Evolutionary conservation across 2,888 invertebrate genomes (phyloP).

Genomic region (Caenorhabditis panamensis): DNA sequence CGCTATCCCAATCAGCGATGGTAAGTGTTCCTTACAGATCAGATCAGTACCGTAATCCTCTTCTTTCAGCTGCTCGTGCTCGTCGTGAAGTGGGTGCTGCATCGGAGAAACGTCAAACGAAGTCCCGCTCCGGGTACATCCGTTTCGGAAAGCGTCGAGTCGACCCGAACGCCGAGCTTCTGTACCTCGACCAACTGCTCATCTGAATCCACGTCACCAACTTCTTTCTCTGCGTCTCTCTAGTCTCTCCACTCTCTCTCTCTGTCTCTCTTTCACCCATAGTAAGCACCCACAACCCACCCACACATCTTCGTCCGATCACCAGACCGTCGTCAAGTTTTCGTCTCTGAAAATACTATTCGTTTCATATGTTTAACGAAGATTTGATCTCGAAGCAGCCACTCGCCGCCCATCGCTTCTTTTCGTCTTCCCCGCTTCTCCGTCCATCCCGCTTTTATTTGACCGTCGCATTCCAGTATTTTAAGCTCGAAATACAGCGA

Average conservation of each 20-base stretch:
- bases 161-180: conserved; percentile 66
- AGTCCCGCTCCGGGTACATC: conserved; percentile 61
- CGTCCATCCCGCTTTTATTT: conserved; percentile 24
- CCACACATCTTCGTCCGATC: not conserved
- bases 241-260: conserved; percentile 48
- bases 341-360: conserved; percentile 35
- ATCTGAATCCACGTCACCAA: conserved; percentile 46
- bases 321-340: conserved; percentile 16
- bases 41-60: not conserved
- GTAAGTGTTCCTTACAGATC: conserved; percentile 18
- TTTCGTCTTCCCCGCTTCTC: conserved; percentile 6
- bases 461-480: conserved; percentile 51
- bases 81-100: conserved; percentile 25
- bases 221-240: conserved; percentile 46
- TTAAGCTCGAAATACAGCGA: conserved; percentile 49
- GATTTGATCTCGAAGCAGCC: conserved; percentile 52
- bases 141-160: conserved; percentile 63
- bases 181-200: conserved; percentile 64
- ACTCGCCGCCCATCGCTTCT: conserved; percentile 18
- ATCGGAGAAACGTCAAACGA: conserved; percentile 59
- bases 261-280: conserved; percentile 5
- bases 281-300: not conserved
- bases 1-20: conserved; percentile 43
- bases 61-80: conserved; percentile 35
- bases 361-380: conserved; percentile 53